Base-by-base conservation (phyloP, 1,140 invertebrate species). In the Stratiolaelaps scimitus region DNA sequence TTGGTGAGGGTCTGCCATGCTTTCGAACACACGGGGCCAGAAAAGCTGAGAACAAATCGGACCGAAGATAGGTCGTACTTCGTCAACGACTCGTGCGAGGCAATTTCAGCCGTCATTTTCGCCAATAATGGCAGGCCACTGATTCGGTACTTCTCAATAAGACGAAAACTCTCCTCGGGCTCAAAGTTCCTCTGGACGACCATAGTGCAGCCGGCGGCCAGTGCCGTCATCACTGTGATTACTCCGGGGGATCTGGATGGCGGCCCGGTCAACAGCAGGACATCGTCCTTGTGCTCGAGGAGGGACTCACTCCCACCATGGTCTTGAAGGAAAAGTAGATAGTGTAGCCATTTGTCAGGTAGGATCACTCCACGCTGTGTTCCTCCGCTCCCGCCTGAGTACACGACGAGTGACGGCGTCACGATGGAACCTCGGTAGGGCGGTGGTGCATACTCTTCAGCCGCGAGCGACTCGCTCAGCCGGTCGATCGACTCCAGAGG, bases 301-400 rank as follows among this genome's bases (percentile, higher is more conserved):
- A 60, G 20, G 23, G 53, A 26, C 4, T 26, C 26, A 34, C 4
- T 10, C 26, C 34, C 20, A 5, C 53, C 53, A 26, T 29, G 53
- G 34, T 60, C 53, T 60, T 60, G 53, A 26, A 60, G 53, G 2
- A 60, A 60, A 26, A 60, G 26, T 23, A 15, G 10, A 34, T 60
- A 60, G 53, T 60, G 53, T 2, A 60, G 23, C 23, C 53, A 60
- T 23, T 60, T 60, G 23, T 60, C 53, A 26, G 53, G 53, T 34
- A 60, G 10, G 2, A 60, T 34, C 10, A 60, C 53, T 17, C 53
- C 53, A 17, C 53, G 53, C 26, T 60, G 15, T 17, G 53, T 15
- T 15, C 53, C 53, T 2, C 13, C 34, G 10, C 53, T 60, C 6
- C 53, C 53, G 5, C 53, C 53, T 15, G 53, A 60, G 23, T 60